Evolutionary conservation across 2,797 vertebrate species (phyloP), one percentile per base, ranked within the genome.

Genomic region (Pipistrellus nathusii): DNA sequence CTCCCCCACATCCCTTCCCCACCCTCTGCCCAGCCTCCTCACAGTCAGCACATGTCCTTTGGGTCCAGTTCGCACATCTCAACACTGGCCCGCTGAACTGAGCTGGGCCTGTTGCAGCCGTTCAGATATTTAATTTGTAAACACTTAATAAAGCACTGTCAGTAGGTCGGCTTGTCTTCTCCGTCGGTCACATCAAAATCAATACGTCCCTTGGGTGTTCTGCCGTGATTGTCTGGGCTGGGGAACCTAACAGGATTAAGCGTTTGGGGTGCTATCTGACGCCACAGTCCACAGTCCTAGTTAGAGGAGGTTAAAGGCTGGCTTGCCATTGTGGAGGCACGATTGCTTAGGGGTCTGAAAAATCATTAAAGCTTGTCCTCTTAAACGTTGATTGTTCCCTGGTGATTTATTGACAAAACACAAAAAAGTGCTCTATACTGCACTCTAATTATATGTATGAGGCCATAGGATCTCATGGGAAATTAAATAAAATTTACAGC

Each of bases 391-490:
- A 99, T 99, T 99, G 99, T 98, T 99, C 99, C 99, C 99, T 85
- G 93, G 99, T 99, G 99, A 99, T 99, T 99, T 99, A 99, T 99
- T 99, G 99, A 99, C 99, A 99, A 99, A 99, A 98, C 99, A 99
- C 99, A 98, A 98, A 98, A 98, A 98, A 98, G 98, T 98, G 98
- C 98, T 99, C 98, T 99, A 98, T 99, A 98, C 98, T 99, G 98
- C 99, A 98, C 99, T 99, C 99, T 99, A 99, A 99, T 99, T 99
- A 99, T 99, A 99, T 99, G 99, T 99, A 99, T 98, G 99, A 99
- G 99, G 99, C 99, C 99, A 98, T 98, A 98, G 98, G 98, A 98
- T 98, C 99, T 99, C 99, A 94, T 98, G 99, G 99, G 99, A 99
- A 99, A 99, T 99, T 99, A 99, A 99, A 99, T 99, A 98, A 99